Base-by-base conservation (phyloP, 1,140 invertebrate species). In the Zaprionus ornatus region DNA sequence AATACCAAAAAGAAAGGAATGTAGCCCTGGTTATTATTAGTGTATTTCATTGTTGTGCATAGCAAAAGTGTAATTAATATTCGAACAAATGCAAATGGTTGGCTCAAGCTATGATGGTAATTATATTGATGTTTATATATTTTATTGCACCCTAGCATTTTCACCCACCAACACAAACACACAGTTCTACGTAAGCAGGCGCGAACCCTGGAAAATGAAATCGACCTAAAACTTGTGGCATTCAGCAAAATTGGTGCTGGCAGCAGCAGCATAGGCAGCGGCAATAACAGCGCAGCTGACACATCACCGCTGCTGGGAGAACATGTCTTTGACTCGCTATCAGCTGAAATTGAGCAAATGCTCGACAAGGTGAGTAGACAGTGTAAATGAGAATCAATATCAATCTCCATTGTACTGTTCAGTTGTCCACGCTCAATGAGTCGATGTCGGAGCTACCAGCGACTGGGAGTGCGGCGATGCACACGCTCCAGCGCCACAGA, bases 191-290 rank as follows among this genome's bases (percentile, higher is more conserved):
- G 98, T 54, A 98, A 98, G 92, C 97, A 98, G 93, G 98, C 98
- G 0, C 94, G 98, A 69, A 95, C 97, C 74, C 93, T 99, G 27
- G 99, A 99, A 94, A 99, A 99, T 95, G 98, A 99, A 92, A 98
- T 99, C 75, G 98, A 99, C 93, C 94, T 98, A 3, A 99, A 99
- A 93, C 93, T 99, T 57, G 97, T 99, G 1, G 97, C 97, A 15
- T 98, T 99, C 88, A 99, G 98, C 93, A 99, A 99, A 94, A 94
- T 99, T 21, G 97, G 97, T 25, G 96, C 97, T 55, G 96, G 95
- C 73, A 93, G 84, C 93, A 61, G 79, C 93, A n/a, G 94, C 94
- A 64, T 59, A n/a, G 48, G 67, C 23, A 70, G 95, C 72, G 93
- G 84, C 93, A 62, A 78, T 93, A 15, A 94, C 12, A 95, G 94